Percentiles rank a stretch among this genome's conserved stretches.
phyloP scores from a whole-genome alignment of 2,888 invertebrate genomes.

The Congeria kusceri region DNA sequence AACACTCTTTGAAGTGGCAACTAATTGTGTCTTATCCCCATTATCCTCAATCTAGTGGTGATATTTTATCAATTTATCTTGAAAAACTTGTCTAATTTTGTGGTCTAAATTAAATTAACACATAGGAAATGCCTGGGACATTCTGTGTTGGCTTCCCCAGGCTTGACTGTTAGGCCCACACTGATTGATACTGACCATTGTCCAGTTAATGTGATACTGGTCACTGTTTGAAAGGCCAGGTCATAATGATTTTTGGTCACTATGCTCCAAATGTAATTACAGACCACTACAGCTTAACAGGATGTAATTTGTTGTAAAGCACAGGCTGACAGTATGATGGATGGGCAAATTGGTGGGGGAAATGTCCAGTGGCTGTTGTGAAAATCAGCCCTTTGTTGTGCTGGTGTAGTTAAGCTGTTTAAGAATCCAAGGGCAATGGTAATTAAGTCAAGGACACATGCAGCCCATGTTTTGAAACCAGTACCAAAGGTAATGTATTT shows the following conservation, averaged over 20 bases:
- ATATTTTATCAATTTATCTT: constrained; percentile 17
- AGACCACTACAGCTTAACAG: constrained; percentile 17
- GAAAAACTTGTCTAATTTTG: constrained; percentile 39
- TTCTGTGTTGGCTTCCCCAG: too few species aligned
- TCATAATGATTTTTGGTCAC: constrained; percentile 1
- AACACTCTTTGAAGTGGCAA: neutral
- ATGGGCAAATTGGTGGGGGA: constrained; percentile 2
- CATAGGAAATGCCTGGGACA: too few species aligned
- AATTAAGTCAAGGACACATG: too few species aligned
- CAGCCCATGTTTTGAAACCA: too few species aligned
- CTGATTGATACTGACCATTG: too few species aligned
- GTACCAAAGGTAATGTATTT: too few species aligned
- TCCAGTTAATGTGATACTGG: too few species aligned
- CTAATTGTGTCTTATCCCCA: neutral
- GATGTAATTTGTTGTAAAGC: constrained; percentile 40
- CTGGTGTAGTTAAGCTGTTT: too few species aligned
- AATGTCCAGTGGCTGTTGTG: neutral
- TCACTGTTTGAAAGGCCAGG: neutral
- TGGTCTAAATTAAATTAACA: neutral
- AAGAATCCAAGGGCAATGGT: too few species aligned
- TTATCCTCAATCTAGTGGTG: neutral
- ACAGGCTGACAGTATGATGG: constrained; percentile 30
- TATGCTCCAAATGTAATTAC: constrained; percentile 3
- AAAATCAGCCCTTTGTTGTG: too few species aligned
- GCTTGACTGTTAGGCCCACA: too few species aligned